Evolutionary conservation across 2,888 invertebrate species (phyloP), one percentile per base, ranked within the genome.

Genomic region (Agonopterix subpropinquella): DNA sequence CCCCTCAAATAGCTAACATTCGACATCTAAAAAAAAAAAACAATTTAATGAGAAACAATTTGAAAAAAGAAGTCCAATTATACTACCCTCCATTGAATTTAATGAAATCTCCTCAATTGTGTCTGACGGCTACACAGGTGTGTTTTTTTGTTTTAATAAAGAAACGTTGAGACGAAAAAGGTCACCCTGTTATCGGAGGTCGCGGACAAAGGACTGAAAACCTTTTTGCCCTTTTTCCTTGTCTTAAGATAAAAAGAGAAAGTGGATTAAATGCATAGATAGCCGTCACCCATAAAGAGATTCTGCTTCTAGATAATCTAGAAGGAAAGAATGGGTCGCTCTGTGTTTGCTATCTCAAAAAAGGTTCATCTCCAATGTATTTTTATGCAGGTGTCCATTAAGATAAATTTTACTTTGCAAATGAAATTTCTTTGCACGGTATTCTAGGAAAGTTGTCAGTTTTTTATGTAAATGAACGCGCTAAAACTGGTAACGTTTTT

Each of bases 251-350:
- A 80, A 82, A 83, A 79, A 77, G 65, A 70, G 73, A 80, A 76
- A 82, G 78, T 80, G 82, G 84, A 84, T 83, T 84, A 82, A 83
- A 82, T 78, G 80, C 77, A 75, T 69, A 79, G 84, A 84, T 84
- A 83, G 71, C 75, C 65, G 70, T 70, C 71, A 66, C 61, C 74
- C 72, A 73, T 78, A 78, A 77, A 78, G 70, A 78, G 78, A 80
- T 80, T 67, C 64, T 58, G 70, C 66, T 68, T 61, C 49, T 54
- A 68, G 79, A 80, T 80, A 73, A 73, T 63, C 61, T 59, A 53
- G 55, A 64, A 57, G 59, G 65, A 67, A 69, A 67, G 65, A 63
- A 62, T 63, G 58, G 58, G 52, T 28, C 56, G 46, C 56, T 51
- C 55, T 51, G 56, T 56, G 56, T 57, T 51, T 57, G 62, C 58